phyloP scores from a whole-genome alignment of 2,797 vertebrate genomes.

The Alca torda region DNA sequence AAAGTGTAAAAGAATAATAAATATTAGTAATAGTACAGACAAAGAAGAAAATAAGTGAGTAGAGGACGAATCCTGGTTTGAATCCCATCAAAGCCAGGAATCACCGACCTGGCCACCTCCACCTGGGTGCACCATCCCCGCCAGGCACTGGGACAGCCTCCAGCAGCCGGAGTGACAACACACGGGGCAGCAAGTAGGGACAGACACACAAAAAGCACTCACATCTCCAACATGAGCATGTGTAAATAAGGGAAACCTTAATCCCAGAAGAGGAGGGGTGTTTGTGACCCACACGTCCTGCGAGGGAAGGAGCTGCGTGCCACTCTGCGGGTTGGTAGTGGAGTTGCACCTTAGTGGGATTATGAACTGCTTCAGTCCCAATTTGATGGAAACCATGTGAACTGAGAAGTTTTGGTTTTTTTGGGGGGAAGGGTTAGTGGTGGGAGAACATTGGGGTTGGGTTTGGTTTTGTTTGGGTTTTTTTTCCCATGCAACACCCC shows the following conservation, averaged over 20 bases:
- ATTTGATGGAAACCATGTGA: not conserved
- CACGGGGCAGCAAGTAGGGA: accelerated
- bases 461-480: accelerated
- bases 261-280: not conserved
- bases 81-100: not conserved
- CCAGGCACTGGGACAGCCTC: not conserved
- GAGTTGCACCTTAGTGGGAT: not conserved
- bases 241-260: not conserved
- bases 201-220: not conserved
- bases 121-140: not conserved
- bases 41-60: not conserved
- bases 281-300: not conserved
- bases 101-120: not conserved
- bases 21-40: too few relatives aligned
- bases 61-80: not conserved
- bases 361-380: not conserved
- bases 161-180: not conserved
- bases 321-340: too few relatives aligned
- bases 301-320: not conserved
- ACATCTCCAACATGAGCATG: accelerated
- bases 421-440: accelerated
- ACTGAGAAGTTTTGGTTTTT: not conserved
- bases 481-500: not conserved
- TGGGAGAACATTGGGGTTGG: not conserved
- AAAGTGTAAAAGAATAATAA: not conserved